Evolutionary conservation across 1,140 invertebrate species (phyloP).

Genomic region (Luehdorfia chinensis): DNA sequence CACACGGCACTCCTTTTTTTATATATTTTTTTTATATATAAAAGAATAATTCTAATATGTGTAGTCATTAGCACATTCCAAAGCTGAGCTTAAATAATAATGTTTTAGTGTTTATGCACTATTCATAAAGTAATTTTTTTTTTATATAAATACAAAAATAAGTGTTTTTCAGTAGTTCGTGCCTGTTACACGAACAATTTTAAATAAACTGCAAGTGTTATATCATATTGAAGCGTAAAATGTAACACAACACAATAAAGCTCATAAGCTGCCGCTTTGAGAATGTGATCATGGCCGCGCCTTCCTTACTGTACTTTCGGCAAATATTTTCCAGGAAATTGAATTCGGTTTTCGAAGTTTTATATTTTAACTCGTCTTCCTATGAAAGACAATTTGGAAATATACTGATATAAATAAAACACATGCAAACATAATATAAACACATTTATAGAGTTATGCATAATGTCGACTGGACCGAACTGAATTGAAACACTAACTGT

Average conservation of each 20-base stretch:
- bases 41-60: too few relatives aligned
- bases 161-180: too few relatives aligned
- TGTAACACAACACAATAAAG: constrained; percentile 18
- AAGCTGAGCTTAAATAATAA: too few relatives aligned
- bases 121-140: too few relatives aligned
- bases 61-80: too few relatives aligned
- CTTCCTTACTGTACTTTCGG: constrained; percentile 19
- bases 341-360: constrained; percentile 24
- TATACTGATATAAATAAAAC: neutral
- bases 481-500: neutral
- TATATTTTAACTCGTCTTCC: constrained; percentile 21
- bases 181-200: too few relatives aligned
- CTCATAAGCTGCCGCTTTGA: constrained; percentile 12
- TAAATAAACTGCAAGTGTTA: constrained; percentile 6
- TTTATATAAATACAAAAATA: too few relatives aligned
- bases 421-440: too few relatives aligned
- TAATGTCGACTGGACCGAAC: neutral
- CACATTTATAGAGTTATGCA: too few relatives aligned
- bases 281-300: constrained; percentile 20
- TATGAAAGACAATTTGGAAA: constrained; percentile 18
- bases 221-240: constrained; percentile 7
- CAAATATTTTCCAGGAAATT: constrained; percentile 25
- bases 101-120: too few relatives aligned
- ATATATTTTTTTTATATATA: too few relatives aligned
- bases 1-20: too few relatives aligned